phyloP scores from a whole-genome alignment of 1,140 invertebrate species.

The Heterodera schachtii region DNA sequence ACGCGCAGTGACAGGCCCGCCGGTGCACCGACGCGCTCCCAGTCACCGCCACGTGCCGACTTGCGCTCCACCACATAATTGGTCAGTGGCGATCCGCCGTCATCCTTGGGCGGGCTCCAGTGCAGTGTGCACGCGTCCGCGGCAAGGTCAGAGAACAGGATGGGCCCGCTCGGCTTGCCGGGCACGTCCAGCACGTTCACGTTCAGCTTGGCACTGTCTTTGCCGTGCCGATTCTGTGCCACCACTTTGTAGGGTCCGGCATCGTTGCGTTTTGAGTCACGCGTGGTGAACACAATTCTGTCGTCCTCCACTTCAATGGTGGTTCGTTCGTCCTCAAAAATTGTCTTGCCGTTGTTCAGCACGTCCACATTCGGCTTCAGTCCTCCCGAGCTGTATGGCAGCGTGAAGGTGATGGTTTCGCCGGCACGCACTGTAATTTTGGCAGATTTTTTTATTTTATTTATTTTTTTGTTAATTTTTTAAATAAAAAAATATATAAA shows the following conservation, averaged over 20 bases:
- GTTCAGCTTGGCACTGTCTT: constrained; percentile 57
- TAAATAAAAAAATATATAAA: too few relatives aligned
- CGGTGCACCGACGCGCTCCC: constrained; percentile 87
- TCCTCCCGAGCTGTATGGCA: constrained; percentile 86
- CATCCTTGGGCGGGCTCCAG: constrained; percentile 93
- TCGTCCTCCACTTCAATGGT: constrained; percentile 74
- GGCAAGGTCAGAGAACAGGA: constrained; percentile 84
- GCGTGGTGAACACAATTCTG: constrained; percentile 82
- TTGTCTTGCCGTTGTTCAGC: constrained; percentile 70
- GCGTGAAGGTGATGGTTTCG: constrained; percentile 92
- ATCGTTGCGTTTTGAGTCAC: constrained; percentile 85
- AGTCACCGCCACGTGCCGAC: constrained; percentile 77
- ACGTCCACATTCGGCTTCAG: constrained; percentile 90
- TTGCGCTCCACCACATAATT: constrained; percentile 93
- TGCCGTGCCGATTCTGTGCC: constrained; percentile 74
- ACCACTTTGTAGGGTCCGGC: constrained; percentile 89
- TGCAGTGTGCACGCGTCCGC: constrained; percentile 90
- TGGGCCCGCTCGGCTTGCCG: constrained; percentile 75
- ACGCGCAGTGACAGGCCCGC: constrained; percentile 84
- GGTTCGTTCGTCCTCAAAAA: constrained; percentile 65
- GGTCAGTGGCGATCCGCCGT: constrained; percentile 79
- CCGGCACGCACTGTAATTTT: constrained; percentile 79
- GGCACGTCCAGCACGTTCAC: constrained; percentile 63
- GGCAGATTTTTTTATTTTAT: too few relatives aligned
- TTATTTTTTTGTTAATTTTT: too few relatives aligned